These are phyloP conservation scores for Fragum fragum DNA, from an alignment of 2,888 invertebrate species.

Conservation along the genomic window DNA sequence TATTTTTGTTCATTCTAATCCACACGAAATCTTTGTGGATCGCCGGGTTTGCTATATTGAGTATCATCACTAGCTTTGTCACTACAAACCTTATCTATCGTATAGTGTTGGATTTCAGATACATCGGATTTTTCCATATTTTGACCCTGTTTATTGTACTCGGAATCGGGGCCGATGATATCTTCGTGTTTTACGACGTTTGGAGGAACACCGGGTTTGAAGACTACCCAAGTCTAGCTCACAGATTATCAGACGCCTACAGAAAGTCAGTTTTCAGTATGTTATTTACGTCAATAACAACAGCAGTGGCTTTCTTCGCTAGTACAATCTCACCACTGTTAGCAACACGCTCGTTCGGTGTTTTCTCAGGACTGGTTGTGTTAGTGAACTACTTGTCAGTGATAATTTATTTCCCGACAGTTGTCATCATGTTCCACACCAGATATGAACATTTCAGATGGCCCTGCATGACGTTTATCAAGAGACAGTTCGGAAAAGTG, in stretches of 20 bases:
- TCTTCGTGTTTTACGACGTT: constrained; percentile 79
- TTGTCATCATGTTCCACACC: constrained; percentile 73
- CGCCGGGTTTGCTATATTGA: constrained; percentile 71
- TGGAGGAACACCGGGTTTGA: constrained; percentile 72
- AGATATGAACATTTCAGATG: constrained; percentile 69
- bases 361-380: constrained; percentile 79
- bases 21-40: constrained; percentile 78
- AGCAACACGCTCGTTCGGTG: constrained; percentile 78
- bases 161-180: constrained; percentile 78
- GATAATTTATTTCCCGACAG: constrained; percentile 75
- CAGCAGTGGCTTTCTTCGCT: constrained; percentile 76
- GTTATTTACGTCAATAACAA: constrained; percentile 78
- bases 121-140: constrained; percentile 79
- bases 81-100: constrained; percentile 76
- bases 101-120: constrained; percentile 72
- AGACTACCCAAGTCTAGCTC: constrained; percentile 69
- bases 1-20: constrained; percentile 72
- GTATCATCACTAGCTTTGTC: constrained; percentile 75
- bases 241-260: constrained; percentile 75
- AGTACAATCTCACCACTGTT: constrained; percentile 78
- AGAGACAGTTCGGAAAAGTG: constrained; percentile 25
- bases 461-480: constrained; percentile 53
- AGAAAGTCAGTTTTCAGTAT: constrained; percentile 75
- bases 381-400: constrained; percentile 77
- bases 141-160: constrained; percentile 77